These are phyloP conservation scores for Hesperophylax magnus DNA, from an alignment of 1,140 invertebrate species.

Conservation along the genomic window DNA sequence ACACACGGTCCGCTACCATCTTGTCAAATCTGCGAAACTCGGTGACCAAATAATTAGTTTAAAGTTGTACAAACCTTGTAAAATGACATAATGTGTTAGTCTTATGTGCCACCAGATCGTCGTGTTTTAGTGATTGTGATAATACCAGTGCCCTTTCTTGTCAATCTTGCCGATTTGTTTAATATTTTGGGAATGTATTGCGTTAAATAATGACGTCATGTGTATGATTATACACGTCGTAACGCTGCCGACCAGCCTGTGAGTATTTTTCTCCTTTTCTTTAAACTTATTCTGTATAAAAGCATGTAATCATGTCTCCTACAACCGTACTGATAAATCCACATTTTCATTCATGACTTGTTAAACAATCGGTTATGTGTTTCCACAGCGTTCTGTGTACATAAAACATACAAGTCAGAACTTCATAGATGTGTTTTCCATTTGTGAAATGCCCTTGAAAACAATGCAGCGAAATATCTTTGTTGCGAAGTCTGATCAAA, in stretches of 20 bases:
- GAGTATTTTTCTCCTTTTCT: slow-evolving; percentile 70
- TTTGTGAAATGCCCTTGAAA: slow-evolving; percentile 68
- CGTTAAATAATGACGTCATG: slow-evolving; percentile 71
- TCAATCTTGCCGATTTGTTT: slow-evolving; percentile 66
- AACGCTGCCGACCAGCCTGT: slow-evolving; percentile 66
- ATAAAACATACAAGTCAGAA: slow-evolving; percentile 41
- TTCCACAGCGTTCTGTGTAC: slow-evolving; percentile 25
- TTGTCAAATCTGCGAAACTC: slow-evolving; percentile 70
- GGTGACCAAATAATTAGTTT: slow-evolving; percentile 69
- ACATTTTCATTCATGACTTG: slow-evolving; percentile 46
- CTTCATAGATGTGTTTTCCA: slow-evolving; percentile 53
- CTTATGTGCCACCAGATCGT: slow-evolving; percentile 65
- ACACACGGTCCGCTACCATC: slow-evolving; percentile 72
- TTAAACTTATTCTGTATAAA: slow-evolving; percentile 41
- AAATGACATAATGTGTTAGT: slow-evolving; percentile 66
- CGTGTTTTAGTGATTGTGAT: slow-evolving; percentile 64
- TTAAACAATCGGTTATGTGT: slow-evolving; percentile 24
- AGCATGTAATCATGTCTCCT: slow-evolving; percentile 17
- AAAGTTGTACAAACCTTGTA: slow-evolving; percentile 68
- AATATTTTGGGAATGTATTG: slow-evolving; percentile 70
- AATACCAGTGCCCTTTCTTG: slow-evolving; percentile 60
- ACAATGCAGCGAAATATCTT: slow-evolving; percentile 67
- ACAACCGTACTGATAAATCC: slow-evolving; percentile 1
- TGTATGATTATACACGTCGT: slow-evolving; percentile 71
- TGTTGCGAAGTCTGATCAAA: slow-evolving; percentile 40